Conservation (phyloP, 2,888 invertebrate genomes). For the Leucophora obtusa region DNA sequence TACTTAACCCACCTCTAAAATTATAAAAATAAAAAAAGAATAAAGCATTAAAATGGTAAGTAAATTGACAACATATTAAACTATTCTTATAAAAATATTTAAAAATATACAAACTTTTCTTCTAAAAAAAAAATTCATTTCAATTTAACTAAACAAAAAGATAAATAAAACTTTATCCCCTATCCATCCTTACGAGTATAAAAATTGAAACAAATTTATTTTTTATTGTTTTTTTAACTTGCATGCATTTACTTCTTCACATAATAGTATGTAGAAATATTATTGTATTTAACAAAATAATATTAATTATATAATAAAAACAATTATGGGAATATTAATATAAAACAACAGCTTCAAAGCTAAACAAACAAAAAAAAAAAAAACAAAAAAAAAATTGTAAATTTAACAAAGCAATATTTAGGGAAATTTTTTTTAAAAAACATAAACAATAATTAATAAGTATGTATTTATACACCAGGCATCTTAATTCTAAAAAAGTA, state of each 20-base stretch:
- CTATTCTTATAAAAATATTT: neutral
- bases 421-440: constrained; percentile 66
- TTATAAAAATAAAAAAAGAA: neutral
- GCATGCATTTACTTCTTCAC: constrained; percentile 57
- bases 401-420: constrained; percentile 69
- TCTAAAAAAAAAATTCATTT: constrained; percentile 5
- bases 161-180: neutral
- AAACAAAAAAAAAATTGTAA: constrained; percentile 61
- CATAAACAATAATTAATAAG: constrained; percentile 39
- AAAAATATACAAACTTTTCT: constrained; percentile 8
- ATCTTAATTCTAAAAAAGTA: constrained; percentile 45
- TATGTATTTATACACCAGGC: constrained; percentile 53
- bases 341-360: constrained; percentile 57
- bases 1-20: constrained; percentile 47
- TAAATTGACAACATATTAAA: constrained; percentile 36
- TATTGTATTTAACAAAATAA: constrained; percentile 1
- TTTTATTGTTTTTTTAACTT: constrained; percentile 29
- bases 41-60: neutral
- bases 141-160: constrained; percentile 17
- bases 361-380: constrained; percentile 17
- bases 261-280: neutral
- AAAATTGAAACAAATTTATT: neutral
- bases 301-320: too few species aligned
- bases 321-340: constrained; percentile 54
- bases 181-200: neutral